Evolutionary conservation across 2,888 invertebrate genomes (phyloP), one percentile per base, ranked within the genome.

Genomic region (Rutpela maculata): DNA sequence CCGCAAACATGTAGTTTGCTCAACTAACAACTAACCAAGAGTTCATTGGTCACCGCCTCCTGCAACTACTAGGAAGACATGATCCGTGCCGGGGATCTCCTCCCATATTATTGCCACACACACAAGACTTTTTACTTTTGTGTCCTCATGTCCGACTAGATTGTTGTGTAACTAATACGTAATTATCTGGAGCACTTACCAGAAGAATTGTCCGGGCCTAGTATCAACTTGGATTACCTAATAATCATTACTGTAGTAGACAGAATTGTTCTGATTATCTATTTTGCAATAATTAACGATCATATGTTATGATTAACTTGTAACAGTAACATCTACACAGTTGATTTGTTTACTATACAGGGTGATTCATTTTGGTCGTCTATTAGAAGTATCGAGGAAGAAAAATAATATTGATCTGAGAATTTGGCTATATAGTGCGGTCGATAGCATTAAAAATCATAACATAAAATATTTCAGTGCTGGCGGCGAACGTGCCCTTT

Each of bases 181-280:
- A 78, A 75, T 78, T 78, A 75, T 78, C 26, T 78, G 72, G 78
- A 75, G 78, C 72, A 78, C 69, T 75, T 72, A 75, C 75, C 78
- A 78, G 78, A 78, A 78, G 78, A 71, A 72, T 72, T 78, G 68
- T 68, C 65, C 22, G 18, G n/a, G 70, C 26, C 50, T 60, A 60
- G 67, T 73, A 63, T 31, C 69, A 72, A 67, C 17, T 75, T 57
- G n/a, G 65, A 43, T 75, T 75, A 18, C 70, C 55, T 69, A 69
- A 56, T 59, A 70, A 59, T 70, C 70, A 43, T 38, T 67, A 50
- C 31, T n/a, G 35, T 63, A 17, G 62, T n/a, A 11, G 57, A 26
- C 17, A 56, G 55, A 19, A n/a, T 22, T 68, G 57, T 59, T 31
- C 18, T 35, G 31, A 38, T 35, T 69, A 17, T 26, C 11, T 18